Conservation (phyloP, 2,113 vertebrate species). For the Burhinus bistriatus region DNA sequence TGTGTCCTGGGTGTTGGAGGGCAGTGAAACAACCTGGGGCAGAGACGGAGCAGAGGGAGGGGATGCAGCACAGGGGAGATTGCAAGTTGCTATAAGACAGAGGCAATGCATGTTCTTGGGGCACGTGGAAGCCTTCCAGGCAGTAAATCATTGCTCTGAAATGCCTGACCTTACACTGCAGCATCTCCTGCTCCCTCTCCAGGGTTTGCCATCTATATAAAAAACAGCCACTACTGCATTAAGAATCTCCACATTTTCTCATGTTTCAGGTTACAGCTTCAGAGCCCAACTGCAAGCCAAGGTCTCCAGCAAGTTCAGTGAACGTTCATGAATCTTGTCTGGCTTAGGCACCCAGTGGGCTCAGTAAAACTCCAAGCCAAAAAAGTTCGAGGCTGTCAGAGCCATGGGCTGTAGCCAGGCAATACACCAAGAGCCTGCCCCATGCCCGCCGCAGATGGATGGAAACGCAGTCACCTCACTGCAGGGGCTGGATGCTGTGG, state of each 20-base stretch:
- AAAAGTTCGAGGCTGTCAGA: not conserved
- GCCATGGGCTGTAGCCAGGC: not conserved
- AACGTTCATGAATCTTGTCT: not conserved
- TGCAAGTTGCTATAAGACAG: not conserved
- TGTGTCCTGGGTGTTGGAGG: not conserved
- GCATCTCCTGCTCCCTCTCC: not conserved
- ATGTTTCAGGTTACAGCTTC: not conserved
- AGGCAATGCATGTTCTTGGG: not conserved
- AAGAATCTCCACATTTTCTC: not conserved
- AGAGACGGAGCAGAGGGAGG: not conserved
- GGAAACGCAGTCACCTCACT: not conserved
- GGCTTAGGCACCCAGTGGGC: not conserved
- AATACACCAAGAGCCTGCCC: not conserved
- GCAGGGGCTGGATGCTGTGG: not conserved
- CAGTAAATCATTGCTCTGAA: not conserved
- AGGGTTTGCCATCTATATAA: not conserved
- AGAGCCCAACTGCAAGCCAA: not conserved
- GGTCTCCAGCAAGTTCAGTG: not conserved
- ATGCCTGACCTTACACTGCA: not conserved
- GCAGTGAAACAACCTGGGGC: not conserved
- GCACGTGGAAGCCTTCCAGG: not conserved
- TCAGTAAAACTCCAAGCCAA: not conserved
- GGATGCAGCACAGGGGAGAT: not conserved
- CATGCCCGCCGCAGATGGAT: not conserved
- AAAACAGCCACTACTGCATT: not conserved